Conservation (phyloP, 2,888 invertebrate species). For the Lepetodrilus schrolli region DNA sequence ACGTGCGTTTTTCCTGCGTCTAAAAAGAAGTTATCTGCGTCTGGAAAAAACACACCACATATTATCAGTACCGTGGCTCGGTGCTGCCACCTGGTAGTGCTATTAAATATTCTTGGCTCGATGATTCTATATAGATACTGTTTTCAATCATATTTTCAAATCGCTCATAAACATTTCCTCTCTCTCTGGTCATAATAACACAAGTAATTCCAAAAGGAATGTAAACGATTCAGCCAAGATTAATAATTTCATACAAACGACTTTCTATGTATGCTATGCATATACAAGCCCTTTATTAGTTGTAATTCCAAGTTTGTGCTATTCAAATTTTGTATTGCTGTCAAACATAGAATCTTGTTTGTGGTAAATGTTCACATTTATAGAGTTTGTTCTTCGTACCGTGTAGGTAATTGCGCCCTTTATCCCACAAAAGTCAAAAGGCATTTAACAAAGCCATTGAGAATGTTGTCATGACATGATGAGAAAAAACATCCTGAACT, state of each 20-base stretch:
- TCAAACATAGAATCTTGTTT: no score
- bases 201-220: not conserved
- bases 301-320: not conserved
- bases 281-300: not conserved
- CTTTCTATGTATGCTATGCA: not conserved
- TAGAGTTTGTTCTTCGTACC: no score
- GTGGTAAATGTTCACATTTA: no score
- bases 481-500: not conserved
- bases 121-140: constrained; percentile 2
- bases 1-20: not conserved
- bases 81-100: not conserved
- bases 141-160: constrained; percentile 27
- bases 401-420: not conserved
- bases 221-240: not conserved
- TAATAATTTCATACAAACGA: not conserved
- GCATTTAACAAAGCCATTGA: not conserved
- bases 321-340: no score
- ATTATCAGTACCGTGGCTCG: not conserved
- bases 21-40: constrained; percentile 9
- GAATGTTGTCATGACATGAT: not conserved
- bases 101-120: not conserved
- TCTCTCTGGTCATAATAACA: not conserved
- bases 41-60: constrained; percentile 6
- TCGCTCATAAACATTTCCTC: not conserved
- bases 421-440: constrained; percentile 10